Evolutionary conservation across 2,797 vertebrate species (phyloP).

Genomic region (Denticeps clupeoides): DNA sequence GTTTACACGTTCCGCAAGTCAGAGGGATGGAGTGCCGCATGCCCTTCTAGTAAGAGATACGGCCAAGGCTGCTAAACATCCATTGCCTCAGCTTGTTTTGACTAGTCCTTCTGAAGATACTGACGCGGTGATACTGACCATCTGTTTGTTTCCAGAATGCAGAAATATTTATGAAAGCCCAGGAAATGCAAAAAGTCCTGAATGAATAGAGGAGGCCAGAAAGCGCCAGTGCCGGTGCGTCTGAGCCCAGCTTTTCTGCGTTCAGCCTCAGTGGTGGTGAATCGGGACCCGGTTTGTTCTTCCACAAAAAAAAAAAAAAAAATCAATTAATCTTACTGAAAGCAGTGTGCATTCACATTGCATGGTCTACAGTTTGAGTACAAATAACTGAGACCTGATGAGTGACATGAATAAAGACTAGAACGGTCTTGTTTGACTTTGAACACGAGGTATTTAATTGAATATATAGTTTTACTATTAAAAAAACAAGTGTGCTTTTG

Average conservation of each 20-base stretch:
- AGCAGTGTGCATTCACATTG: not conserved
- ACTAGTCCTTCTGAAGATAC: slow-evolving; percentile 37
- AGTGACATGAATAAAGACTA: too few relatives aligned
- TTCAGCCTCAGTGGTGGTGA: slow-evolving; percentile 30
- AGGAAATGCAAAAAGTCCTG: too few relatives aligned
- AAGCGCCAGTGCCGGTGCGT: too few relatives aligned
- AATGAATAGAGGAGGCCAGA: too few relatives aligned
- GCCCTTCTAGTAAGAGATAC: slow-evolving; percentile 13
- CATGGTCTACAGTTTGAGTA: not conserved
- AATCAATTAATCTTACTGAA: not conserved
- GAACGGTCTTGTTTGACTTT: too few relatives aligned
- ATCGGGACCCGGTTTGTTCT: not conserved
- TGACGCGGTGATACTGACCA: slow-evolving; percentile 27
- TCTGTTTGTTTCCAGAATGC: slow-evolving; percentile 30
- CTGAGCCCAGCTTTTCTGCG: slow-evolving; percentile 13
- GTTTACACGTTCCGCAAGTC: not conserved
- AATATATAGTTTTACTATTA: too few relatives aligned
- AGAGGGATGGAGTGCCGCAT: not conserved
- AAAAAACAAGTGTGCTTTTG: too few relatives aligned
- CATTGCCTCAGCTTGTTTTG: slow-evolving; percentile 42
- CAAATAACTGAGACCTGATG: too few relatives aligned
- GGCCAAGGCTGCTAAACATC: slow-evolving; percentile 26
- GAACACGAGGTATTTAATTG: too few relatives aligned
- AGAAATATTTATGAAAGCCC: slow-evolving; percentile 36
- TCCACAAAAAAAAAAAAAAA: not conserved